Evolutionary conservation across 2,797 vertebrate genomes (phyloP), one percentile per base, ranked within the genome.

Genomic region (Clarias laeviceps): DNA sequence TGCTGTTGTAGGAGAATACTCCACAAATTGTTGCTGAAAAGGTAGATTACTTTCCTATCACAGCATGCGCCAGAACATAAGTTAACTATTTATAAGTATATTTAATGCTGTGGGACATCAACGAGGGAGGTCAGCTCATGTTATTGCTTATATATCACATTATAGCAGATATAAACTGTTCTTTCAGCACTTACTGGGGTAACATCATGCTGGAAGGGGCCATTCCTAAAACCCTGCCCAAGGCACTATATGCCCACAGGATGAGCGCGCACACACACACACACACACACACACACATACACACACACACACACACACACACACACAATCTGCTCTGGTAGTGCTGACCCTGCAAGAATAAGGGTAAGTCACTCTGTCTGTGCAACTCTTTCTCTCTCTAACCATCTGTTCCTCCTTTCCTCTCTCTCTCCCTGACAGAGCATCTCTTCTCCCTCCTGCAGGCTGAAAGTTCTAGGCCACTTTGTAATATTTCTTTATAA

Each of bases 401-500:
- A 61, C 69, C 40, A 27, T 68, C 84, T 82, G 54, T 66, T 68
- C 29, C 17, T 32, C 69, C 29, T 40, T 59, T 61, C n/a, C n/a
- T 84, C 24, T 79, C 17, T 86, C 57, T 70, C 66, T 29, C 6
- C 50, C 61, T 50, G 68, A 69, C 61, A 69, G 72, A 69, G 15
- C 59, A 45, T 64, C 11, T 66, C 79, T 17, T 65, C 45, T 61
- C 24, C 32, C 64, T 82, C 54, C 74, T 78, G 57, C 73, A 83
- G 81, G 85, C 29, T 83, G 80, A 77, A 82, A 54, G 50, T 74
- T 77, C 79, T 24, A 20, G 81, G 32, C 56, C 80, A 61, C 65
- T 64, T 24, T 50, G 73, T 61, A 34, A 18, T 22, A 70, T 54
- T 79, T 29, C 81, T 82, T 66, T 57, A 65, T 65, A 78, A 77